Evolutionary conservation across 2,113 vertebrate species (phyloP).

Genomic region (Butorides virescens): DNA sequence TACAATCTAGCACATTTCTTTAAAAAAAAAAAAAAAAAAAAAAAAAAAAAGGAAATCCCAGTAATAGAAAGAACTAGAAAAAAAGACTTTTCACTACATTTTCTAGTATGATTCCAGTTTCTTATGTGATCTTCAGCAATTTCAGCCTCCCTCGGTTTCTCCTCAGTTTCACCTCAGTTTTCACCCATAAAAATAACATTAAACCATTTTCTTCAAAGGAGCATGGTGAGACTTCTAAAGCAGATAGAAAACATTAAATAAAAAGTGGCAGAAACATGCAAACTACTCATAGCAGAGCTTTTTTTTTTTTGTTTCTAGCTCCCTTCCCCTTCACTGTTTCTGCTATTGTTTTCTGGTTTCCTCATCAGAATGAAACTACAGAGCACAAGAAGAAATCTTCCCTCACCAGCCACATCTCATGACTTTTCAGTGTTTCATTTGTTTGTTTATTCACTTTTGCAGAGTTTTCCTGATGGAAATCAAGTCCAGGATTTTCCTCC

Average conservation of each 20-base stretch:
- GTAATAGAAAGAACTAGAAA: neutral
- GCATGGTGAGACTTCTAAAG: neutral
- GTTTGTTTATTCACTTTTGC: neutral
- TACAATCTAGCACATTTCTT: neutral
- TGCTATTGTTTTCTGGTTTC: neutral
- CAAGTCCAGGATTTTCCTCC: constrained; percentile 1
- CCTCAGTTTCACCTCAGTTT: neutral
- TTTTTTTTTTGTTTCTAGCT: neutral
- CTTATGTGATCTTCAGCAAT: neutral
- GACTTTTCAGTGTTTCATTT: constrained; percentile 21
- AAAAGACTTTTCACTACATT: neutral
- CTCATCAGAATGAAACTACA: neutral
- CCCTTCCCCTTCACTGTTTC: neutral
- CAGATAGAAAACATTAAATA: neutral
- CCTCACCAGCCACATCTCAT: neutral
- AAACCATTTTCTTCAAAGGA: neutral
- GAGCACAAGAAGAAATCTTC: neutral
- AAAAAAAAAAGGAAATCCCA: neutral
- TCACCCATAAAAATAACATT: neutral
- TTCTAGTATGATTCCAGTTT: neutral
- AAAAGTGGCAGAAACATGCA: neutral
- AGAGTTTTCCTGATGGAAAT: constrained; percentile 42
- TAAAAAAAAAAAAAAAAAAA: neutral
- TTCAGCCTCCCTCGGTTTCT: neutral
- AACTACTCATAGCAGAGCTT: neutral